These are phyloP conservation scores for Allobates femoralis DNA, from an alignment of 2,797 vertebrate species.

Conservation along the genomic window DNA sequence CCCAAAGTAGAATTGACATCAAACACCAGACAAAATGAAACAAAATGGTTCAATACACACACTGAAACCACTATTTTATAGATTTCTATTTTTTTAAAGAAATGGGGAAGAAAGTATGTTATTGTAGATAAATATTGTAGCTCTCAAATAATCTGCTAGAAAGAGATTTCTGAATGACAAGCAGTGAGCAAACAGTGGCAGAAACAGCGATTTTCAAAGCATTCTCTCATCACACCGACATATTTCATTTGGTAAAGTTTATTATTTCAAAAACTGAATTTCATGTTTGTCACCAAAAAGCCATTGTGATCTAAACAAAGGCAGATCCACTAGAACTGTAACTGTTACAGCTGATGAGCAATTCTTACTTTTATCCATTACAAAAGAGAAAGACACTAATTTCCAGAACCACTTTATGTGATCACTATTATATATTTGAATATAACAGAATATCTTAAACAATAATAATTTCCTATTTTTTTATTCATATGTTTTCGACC, in stretches of 20 bases:
- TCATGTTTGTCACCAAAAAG: not conserved
- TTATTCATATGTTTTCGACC: too few relatives aligned
- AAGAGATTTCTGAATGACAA: slow-evolving; percentile 42
- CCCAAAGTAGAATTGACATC: slow-evolving; percentile 24
- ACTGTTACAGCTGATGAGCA: not conserved
- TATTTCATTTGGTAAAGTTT: slow-evolving; percentile 28
- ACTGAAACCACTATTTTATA: slow-evolving; percentile 42
- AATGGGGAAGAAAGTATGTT: slow-evolving; percentile 25
- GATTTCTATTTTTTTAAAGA: slow-evolving; percentile 50
- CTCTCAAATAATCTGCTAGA: slow-evolving; percentile 13
- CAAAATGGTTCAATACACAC: slow-evolving; percentile 27
- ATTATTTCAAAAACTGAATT: slow-evolving; percentile 19
- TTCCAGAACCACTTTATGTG: not conserved
- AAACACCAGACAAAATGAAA: slow-evolving; percentile 38
- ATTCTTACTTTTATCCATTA: not conserved
- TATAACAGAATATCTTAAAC: too few relatives aligned
- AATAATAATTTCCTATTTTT: too few relatives aligned
- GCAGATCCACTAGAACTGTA: not conserved
- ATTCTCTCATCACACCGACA: not conserved
- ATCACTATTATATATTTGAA: too few relatives aligned
- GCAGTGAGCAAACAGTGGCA: slow-evolving; percentile 23
- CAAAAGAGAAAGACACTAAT: not conserved
- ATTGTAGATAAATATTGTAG: slow-evolving; percentile 48
- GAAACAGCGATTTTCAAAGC: slow-evolving; percentile 25
- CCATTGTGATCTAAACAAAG: not conserved